Percentiles rank a stretch among this genome's conserved stretches.
Conservation (phyloP, 2,888 invertebrate genomes). For the Tubulanus polymorphus region DNA sequence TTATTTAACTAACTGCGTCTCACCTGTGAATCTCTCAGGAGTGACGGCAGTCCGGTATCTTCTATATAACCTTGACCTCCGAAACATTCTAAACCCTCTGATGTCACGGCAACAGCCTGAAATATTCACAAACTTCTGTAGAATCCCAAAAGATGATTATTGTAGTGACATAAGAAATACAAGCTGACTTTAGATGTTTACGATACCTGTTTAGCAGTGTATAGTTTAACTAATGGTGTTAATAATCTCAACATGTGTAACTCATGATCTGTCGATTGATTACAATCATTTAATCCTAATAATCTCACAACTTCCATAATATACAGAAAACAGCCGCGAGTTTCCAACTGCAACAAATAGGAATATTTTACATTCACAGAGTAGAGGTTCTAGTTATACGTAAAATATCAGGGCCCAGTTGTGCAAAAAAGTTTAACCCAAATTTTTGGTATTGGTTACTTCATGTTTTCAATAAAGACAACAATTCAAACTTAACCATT, state of each 20-base stretch:
- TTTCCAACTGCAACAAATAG: slow-evolving; percentile 46
- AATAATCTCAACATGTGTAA: slow-evolving; percentile 55
- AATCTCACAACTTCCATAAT: slow-evolving; percentile 55
- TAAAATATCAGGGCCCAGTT: too few species aligned
- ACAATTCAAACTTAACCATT: too few species aligned
- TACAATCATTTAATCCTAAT: slow-evolving; percentile 53
- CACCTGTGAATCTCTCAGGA: slow-evolving; percentile 60
- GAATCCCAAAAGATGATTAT: neutral
- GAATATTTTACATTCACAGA: too few species aligned
- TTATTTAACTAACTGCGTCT: too few species aligned
- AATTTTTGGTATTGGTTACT: too few species aligned
- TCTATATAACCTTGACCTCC: slow-evolving; percentile 62
- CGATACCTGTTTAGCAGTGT: slow-evolving; percentile 59
- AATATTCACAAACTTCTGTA: slow-evolving; percentile 2
- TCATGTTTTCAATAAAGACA: too few species aligned
- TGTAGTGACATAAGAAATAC: neutral
- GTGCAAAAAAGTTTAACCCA: too few species aligned
- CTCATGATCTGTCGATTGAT: slow-evolving; percentile 49
- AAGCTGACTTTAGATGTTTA: neutral
- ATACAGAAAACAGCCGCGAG: slow-evolving; percentile 55
- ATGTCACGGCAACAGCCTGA: slow-evolving; percentile 54
- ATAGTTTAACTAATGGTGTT: slow-evolving; percentile 59
- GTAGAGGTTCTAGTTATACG: neutral
- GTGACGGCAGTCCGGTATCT: slow-evolving; percentile 58
- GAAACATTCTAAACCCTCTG: slow-evolving; percentile 59